Conservation (phyloP, 1,140 invertebrate genomes). For the Plodia interpunctella region DNA sequence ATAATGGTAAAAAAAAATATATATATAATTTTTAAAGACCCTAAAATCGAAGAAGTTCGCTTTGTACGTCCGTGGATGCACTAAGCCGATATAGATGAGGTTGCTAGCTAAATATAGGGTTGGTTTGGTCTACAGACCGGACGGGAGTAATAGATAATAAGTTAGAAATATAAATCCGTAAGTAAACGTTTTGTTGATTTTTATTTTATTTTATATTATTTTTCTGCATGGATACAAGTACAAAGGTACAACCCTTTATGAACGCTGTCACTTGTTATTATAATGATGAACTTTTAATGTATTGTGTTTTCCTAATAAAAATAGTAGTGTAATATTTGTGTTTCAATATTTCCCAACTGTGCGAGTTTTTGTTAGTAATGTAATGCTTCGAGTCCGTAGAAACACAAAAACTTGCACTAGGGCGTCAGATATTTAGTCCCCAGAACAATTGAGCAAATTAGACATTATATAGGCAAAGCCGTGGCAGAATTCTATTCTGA, state of each 20-base stretch:
- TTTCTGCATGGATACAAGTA: constrained; percentile 53
- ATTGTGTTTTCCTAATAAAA: constrained; percentile 73
- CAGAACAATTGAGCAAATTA: too few species aligned
- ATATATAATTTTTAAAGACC: too few species aligned
- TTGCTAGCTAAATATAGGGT: constrained; percentile 26
- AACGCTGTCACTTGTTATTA: constrained; percentile 56
- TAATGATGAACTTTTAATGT: constrained; percentile 64
- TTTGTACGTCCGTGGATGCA: not conserved
- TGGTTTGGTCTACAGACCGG: not conserved
- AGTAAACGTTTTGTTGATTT: constrained; percentile 39
- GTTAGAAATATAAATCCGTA: not conserved
- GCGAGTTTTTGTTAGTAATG: too few species aligned
- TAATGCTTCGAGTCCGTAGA: too few species aligned
- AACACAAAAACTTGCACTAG: not conserved
- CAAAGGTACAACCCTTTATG: constrained; percentile 54
- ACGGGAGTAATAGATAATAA: not conserved
- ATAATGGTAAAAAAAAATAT: too few species aligned
- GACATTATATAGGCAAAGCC: too few species aligned
- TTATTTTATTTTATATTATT: constrained; percentile 46
- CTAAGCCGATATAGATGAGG: constrained; percentile 12
- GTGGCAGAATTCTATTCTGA: too few species aligned
- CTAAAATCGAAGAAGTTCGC: too few species aligned
- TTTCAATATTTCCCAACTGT: constrained; percentile 49
- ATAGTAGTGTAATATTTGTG: constrained; percentile 58
- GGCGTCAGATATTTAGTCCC: too few species aligned